Conservation (phyloP, 1,140 invertebrate genomes). For the Apis florea region DNA sequence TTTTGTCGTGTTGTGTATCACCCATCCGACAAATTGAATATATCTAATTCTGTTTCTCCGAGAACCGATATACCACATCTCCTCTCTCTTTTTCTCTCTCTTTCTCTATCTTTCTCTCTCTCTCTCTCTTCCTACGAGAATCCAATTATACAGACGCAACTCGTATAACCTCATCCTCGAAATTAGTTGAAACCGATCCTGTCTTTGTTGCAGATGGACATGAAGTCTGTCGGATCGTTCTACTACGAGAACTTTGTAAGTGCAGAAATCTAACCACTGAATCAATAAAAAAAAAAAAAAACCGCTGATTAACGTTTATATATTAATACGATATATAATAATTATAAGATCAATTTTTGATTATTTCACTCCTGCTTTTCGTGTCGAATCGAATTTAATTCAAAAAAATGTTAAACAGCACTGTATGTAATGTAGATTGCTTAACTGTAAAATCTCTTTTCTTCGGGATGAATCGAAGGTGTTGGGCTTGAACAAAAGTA, state of each 20-base stretch:
- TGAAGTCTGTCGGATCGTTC: conserved; percentile 95
- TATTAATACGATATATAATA: background rate
- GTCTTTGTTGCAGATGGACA: conserved; percentile 90
- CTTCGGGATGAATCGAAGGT: too few relatives aligned
- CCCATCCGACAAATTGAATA: conserved; percentile 1
- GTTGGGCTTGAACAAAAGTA: too few relatives aligned
- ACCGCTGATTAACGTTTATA: too few relatives aligned
- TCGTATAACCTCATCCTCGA: conserved; percentile 69
- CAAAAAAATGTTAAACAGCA: too few relatives aligned
- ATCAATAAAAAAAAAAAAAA: conserved; percentile 54
- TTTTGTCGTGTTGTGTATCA: conserved; percentile 8
- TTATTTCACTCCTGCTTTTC: too few relatives aligned
- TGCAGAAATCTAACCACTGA: conserved; percentile 79
- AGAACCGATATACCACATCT: conserved; percentile 51
- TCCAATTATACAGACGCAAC: conserved; percentile 55
- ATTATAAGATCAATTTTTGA: too few relatives aligned
- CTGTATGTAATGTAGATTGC: too few relatives aligned
- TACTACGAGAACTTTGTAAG: conserved; percentile 97
- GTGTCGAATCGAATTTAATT: too few relatives aligned
- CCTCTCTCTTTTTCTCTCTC: background rate
- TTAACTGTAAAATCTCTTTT: too few relatives aligned
- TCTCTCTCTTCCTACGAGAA: conserved; percentile 26
- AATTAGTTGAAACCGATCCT: conserved; percentile 80
- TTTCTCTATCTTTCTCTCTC: background rate
- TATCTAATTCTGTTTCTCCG: conserved; percentile 43